Conservation (phyloP, 2,113 vertebrate genomes). For the Oreochromis tanganicae region DNA sequence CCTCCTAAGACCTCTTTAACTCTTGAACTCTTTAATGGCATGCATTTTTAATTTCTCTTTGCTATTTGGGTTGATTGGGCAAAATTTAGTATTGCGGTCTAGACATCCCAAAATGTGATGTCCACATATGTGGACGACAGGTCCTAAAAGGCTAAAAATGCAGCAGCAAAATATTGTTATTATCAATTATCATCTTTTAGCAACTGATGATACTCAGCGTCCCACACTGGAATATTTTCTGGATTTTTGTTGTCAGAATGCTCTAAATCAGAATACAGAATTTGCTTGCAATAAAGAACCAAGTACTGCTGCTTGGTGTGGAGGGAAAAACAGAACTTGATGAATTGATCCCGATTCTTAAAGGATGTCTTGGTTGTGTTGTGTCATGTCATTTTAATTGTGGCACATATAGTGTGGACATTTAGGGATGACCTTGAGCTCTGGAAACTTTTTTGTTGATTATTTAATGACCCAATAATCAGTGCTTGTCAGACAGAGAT, state of each 20-base stretch:
- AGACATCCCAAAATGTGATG: not conserved
- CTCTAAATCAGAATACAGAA: not conserved
- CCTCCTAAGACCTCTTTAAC: not conserved
- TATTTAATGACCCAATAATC: not conserved
- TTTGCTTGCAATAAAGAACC: not conserved
- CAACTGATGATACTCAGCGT: not conserved
- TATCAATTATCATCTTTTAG: not conserved
- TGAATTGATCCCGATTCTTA: not conserved
- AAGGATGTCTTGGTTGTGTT: not conserved
- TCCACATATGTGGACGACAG: not conserved
- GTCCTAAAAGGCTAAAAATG: not conserved
- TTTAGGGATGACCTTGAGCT: not conserved
- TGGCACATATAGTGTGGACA: not conserved
- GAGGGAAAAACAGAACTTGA: not conserved
- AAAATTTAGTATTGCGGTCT: not conserved
- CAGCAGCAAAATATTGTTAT: not conserved
- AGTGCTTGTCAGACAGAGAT: not conserved
- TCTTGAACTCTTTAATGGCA: not conserved
- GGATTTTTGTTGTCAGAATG: not conserved
- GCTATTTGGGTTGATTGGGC: not conserved
- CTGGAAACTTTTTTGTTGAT: not conserved
- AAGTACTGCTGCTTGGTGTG: not conserved
- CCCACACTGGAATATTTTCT: not conserved
- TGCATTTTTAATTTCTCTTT: not conserved
- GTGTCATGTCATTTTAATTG: not conserved